Base-by-base conservation (phyloP, 2,797 vertebrate genomes). In the Anguilla obscura region DNA sequence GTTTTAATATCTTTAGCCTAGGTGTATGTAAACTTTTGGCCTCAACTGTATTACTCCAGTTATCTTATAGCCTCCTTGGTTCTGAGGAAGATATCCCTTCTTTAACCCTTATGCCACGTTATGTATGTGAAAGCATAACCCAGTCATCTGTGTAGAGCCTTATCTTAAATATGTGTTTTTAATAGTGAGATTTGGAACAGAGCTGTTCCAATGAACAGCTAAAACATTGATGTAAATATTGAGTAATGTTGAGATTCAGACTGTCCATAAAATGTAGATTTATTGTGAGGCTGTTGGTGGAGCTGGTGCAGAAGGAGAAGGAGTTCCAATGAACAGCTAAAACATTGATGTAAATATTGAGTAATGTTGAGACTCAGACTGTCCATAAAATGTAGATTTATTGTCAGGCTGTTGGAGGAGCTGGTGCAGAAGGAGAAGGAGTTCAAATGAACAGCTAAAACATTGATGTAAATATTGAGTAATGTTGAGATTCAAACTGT, bases 391-490 rank as follows among this genome's bases (percentile, higher is more conserved):
- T 12, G 1, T 71, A 71, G 30, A 30, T 76, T 45, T 33, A 16
- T 36, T 82, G 18, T 48, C 91, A 99, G 98, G 93, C 95, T 99
- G 90, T 93, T 99, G 92, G 97, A 98, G 93, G 96, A 97, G 79
- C 95, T 99, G 1, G 66, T 99, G 89, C 96, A 97, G 86, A 98
- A 96, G 92, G 98, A 99, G 92, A 96, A 91, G 74, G 98, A 98
- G 54, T 97, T 97, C 92, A 97, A 99, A 69, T 30, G 8, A 30
- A 30, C 6, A 9, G 66, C 8, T 30, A 30, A 69, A 27, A 69
- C n/a, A 69, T 12, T 69, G 7, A 69, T 69, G 30, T 12, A 69
- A 69, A 69, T 69, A 69, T 30, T 69, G 66, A 69, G 3, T 33
- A 30, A 71, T 71, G 10, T 71, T 71, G 27, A 3, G 27, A 30